Base-by-base conservation (phyloP, 2,888 invertebrate genomes). In the Barypeithes pellucidus region DNA sequence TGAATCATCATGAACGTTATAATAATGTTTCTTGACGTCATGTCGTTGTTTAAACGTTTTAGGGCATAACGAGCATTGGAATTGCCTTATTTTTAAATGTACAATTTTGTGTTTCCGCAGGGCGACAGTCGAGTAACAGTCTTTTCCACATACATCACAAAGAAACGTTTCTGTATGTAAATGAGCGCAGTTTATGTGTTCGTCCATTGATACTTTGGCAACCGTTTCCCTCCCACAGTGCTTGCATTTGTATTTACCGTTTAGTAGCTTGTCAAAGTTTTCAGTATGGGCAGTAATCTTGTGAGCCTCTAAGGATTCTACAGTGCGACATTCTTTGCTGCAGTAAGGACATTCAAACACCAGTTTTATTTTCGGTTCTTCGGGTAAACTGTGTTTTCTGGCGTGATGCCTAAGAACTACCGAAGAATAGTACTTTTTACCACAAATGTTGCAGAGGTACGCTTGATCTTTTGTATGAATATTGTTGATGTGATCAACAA, bases 101-200 rank as follows among this genome's bases (percentile, higher is more conserved):
- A 45, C 18, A 1, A 47, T 14, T 71, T 77, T 73, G 76, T 89
- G 89, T 66, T 88, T 87, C 3, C 86, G 87, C 8, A 89, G 80
- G 1, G 87, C 87, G 3, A 87, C 86, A 18, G 86, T 83, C 76
- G 88, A 88, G 0, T 87, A 87, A 79, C 88, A 89, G 8, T 86
- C 83, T 75, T 87, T 88, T 3, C 85, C 86, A 73, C 89, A 74
- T 79, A 79, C 4, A 54, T 63, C 54, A 78, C 81, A 33, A 16
- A 70, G 18, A 41, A 45, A 67, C 0, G 20, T 18, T n/a, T 66
- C 41, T 41, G 62, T 68, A 16, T 43, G 14, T 4, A 72, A 41
- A 65, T 75, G 75, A n/a, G 20, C 20, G 4, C 24, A 36, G 24
- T 66, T 72, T 11, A 75, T 0, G 41, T 75, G 75, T 33, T 68